Evolutionary conservation across 2,113 vertebrate species (phyloP), one percentile per base, ranked within the genome.

Genomic region (Agapornis roseicollis): DNA sequence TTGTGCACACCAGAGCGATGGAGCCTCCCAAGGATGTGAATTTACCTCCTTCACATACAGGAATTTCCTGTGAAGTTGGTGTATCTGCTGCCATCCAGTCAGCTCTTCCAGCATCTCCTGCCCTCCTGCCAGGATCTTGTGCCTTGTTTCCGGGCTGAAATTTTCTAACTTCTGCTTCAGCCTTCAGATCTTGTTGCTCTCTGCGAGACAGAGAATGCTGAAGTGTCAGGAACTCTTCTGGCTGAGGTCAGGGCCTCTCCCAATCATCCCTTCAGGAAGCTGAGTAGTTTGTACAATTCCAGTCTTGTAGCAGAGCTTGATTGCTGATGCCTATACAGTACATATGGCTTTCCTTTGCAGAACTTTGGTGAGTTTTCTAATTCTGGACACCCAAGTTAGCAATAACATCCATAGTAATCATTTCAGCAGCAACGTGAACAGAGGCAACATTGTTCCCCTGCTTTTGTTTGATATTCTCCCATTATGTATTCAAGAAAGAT

Each of bases 401-500:
- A 89, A 37, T 79, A 94, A 52, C 42, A 80, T 39, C 60, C 42
- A 17, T 3, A 85, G 66, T 35, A 81, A 85, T 89, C 0, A 68
- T 87, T 83, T 88, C 42, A 90, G 41, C 35, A 47, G 25, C n/a
- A 83, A 63, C 0, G 0, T 63, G 83, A 94, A 83, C 33, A 72
- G 69, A 81, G 14, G 19, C 0, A 0, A 91, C 70, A 69, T 49
- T 74, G 22, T 22, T 91, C 27, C 22, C 29, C 65, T 93, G 58
- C 33, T 82, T 92, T 74, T 85, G 65, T 93, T 85, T 92, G 22
- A 85, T 73, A 80, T 56, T 93, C 58, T 89, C 16, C 61, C 58
- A 46, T 89, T 89, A 91, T n/a, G 53, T 66, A 89, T 90, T 90
- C 92, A 80, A 80, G 85, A 22, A 92, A 94, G 68, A 76, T 39